A percentile compares a stretch with the other conserved stretches of the same genome.
phyloP scores from a whole-genome alignment of 2,113 vertebrate species.

The Ammodytes dubius region DNA sequence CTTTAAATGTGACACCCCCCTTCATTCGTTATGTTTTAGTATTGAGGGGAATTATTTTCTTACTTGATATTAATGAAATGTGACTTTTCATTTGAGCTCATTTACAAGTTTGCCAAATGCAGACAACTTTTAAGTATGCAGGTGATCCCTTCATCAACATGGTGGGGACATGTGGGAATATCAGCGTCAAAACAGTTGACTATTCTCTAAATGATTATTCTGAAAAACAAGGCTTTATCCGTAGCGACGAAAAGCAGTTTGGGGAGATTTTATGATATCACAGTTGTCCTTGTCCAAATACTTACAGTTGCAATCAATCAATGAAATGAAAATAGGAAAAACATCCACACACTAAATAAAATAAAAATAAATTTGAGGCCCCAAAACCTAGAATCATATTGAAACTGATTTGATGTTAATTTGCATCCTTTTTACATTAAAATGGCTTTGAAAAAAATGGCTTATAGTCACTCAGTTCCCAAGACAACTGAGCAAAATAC shows the following conservation, averaged over 20 bases:
- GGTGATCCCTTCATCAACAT: constrained; percentile 40
- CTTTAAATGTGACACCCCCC: constrained; percentile 33
- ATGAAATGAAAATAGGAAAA: constrained; percentile 9
- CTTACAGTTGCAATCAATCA: constrained; percentile 1
- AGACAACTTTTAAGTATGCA: constrained; percentile 1
- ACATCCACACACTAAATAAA: constrained; percentile 20
- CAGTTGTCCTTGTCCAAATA: constrained; percentile 1
- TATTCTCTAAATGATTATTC: neutral
- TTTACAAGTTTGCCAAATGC: constrained; percentile 40
- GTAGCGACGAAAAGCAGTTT: constrained; percentile 4
- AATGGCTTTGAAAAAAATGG: constrained; percentile 66
- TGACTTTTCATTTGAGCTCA: constrained; percentile 23
- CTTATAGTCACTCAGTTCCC: constrained; percentile 56
- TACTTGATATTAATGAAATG: constrained; percentile 34
- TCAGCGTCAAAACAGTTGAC: constrained; percentile 26
- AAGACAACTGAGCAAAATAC: constrained; percentile 38
- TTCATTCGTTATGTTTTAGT: constrained; percentile 24
- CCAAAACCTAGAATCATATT: constrained; percentile 13
- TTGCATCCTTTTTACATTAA: constrained; percentile 27
- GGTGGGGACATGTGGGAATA: constrained; percentile 46
- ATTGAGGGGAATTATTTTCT: neutral
- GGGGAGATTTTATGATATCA: neutral
- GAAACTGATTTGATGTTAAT: constrained; percentile 9
- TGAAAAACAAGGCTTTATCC: constrained; percentile 19
- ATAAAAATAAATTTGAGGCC: constrained; percentile 32